Percentiles rank a stretch among this genome's conserved stretches.
phyloP scores from a whole-genome alignment of 2,888 invertebrate species.

The Dynastes maya region DNA sequence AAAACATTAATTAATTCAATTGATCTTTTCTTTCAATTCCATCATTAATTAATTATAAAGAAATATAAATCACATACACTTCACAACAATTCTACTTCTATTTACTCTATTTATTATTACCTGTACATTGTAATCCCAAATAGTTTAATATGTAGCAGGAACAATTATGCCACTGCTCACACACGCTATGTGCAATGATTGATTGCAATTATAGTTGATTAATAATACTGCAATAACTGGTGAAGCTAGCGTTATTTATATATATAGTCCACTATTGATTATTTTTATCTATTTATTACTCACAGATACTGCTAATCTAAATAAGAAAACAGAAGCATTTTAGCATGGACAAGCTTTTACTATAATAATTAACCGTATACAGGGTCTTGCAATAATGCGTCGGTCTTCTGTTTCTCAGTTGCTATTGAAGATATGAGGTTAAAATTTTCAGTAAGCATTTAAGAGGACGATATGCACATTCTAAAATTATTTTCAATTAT shows the following conservation, averaged over 20 bases:
- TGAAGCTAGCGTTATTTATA: slow-evolving; percentile 21
- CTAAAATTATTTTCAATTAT: no score
- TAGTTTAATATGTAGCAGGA: not conserved
- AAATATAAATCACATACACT: no score
- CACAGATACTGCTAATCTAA: slow-evolving; percentile 30
- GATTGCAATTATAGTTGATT: not conserved
- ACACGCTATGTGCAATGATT: not conserved
- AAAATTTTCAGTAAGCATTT: no score
- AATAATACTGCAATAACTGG: slow-evolving; percentile 27
- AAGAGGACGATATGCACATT: no score
- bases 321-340: slow-evolving; percentile 23
- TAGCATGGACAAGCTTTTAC: not conserved
- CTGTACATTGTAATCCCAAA: slow-evolving; percentile 19
- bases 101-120: slow-evolving; percentile 3
- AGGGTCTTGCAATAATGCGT: not conserved
- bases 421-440: no score
- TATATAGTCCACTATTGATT: slow-evolving; percentile 23
- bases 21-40: no score
- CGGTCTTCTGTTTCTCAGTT: no score
- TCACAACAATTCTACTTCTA: not conserved
- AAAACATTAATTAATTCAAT: no score
- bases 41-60: no score
- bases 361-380: not conserved
- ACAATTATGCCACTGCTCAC: slow-evolving; percentile 1
- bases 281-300: slow-evolving; percentile 34